Evolutionary conservation across 1,140 invertebrate genomes (phyloP).

Genomic region (Drosophila jambulina): DNA sequence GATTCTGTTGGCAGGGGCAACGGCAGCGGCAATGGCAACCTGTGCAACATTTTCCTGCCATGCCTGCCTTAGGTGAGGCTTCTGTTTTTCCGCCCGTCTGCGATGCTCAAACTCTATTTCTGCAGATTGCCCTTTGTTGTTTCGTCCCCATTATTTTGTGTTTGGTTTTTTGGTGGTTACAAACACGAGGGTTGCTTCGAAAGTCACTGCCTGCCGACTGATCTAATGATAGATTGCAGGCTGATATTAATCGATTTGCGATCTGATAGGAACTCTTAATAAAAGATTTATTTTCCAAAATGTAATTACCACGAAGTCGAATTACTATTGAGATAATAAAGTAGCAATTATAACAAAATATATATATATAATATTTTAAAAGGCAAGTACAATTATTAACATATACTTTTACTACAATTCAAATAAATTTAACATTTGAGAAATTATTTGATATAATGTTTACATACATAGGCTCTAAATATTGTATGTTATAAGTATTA

Average conservation of each 20-base stretch:
- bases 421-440: too few relatives aligned
- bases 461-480: neutral
- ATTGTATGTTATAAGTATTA: neutral
- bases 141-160: constrained; percentile 20
- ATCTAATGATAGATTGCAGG: constrained; percentile 51
- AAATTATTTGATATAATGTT: neutral
- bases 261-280: constrained; percentile 2
- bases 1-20: constrained; percentile 30
- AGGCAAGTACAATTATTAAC: neutral
- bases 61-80: constrained; percentile 54
- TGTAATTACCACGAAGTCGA: neutral
- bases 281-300: neutral
- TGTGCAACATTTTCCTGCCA: constrained; percentile 67
- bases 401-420: neutral
- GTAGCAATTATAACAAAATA: neutral
- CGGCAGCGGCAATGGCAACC: constrained; percentile 50
- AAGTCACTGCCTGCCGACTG: constrained; percentile 21
- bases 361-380: neutral
- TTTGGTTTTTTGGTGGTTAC: constrained; percentile 74
- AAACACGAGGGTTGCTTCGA: constrained; percentile 49
- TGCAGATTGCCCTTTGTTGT: constrained; percentile 75
- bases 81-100: constrained; percentile 53
- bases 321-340: neutral
- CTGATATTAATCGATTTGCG: constrained; percentile 12
- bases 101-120: constrained; percentile 48